These are phyloP conservation scores for Pammene aurita DNA, from an alignment of 2,888 invertebrate species.

Conservation along the genomic window DNA sequence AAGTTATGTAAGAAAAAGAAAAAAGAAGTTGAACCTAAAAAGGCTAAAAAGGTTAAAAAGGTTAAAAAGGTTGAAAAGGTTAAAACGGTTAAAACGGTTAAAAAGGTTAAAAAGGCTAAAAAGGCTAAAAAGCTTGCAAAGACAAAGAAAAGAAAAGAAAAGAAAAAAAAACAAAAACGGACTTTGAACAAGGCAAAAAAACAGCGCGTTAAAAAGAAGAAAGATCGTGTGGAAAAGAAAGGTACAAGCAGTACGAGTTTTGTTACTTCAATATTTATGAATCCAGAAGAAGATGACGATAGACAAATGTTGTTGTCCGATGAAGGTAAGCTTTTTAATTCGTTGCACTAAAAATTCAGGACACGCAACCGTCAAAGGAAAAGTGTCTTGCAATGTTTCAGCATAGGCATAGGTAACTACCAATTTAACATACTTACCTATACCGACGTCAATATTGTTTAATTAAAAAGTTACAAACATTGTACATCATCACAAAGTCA, in stretches of 20 bases:
- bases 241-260: constrained; percentile 5
- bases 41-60: background rate
- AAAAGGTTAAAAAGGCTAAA: background rate
- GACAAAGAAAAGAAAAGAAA: background rate
- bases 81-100: no score
- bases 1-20: background rate
- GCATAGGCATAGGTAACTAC: no score
- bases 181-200: background rate
- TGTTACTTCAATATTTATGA: constrained; percentile 18
- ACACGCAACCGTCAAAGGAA: no score
- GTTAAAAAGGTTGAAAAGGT: background rate
- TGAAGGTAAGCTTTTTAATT: constrained; percentile 26
- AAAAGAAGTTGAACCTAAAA: background rate
- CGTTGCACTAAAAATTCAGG: background rate
- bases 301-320: constrained; percentile 13
- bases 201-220: background rate
- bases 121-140: background rate
- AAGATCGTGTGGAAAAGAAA: background rate
- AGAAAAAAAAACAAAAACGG: background rate
- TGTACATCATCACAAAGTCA: no score
- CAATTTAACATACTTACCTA: no score
- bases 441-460: background rate
- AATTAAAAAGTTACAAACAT: no score
- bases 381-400: no score
- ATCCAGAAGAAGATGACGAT: constrained; percentile 15